Conservation (phyloP, 1,140 invertebrate species). For the Homalodisca vitripennis region DNA sequence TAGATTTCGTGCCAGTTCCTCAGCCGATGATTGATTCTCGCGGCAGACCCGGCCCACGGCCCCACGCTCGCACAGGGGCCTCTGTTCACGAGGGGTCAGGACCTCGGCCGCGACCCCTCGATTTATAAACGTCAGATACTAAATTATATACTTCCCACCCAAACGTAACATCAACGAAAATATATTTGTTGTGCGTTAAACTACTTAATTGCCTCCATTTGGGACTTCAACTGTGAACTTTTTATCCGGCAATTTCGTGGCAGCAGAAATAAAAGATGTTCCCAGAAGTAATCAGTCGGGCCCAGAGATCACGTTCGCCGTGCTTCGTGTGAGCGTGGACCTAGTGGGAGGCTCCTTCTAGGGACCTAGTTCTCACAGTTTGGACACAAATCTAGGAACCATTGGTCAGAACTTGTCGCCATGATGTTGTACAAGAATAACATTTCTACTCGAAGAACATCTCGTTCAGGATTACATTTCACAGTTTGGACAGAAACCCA, state of each 20-base stretch:
- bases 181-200: slow-evolving; percentile 18
- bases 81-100: background rate
- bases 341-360: too few relatives aligned
- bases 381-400: too few relatives aligned
- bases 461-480: too few relatives aligned
- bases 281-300: background rate
- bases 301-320: too few relatives aligned
- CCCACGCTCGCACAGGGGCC: background rate
- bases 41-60: background rate
- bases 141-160: slow-evolving; percentile 17
- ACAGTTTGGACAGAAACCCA: too few relatives aligned
- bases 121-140: slow-evolving; percentile 16
- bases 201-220: slow-evolving; percentile 12
- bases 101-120: background rate
- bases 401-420: too few relatives aligned
- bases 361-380: too few relatives aligned
- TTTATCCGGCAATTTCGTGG: slow-evolving; percentile 13
- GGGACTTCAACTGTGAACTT: slow-evolving; percentile 7
- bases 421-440: too few relatives aligned
- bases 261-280: slow-evolving; percentile 13
- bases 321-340: too few relatives aligned
- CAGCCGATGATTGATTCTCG: background rate
- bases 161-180: slow-evolving; percentile 11
- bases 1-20: slow-evolving; percentile 1
- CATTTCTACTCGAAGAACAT: too few relatives aligned